Evolutionary conservation across 2,797 vertebrate species (phyloP).

Genomic region (Neomorphus geoffroyi): DNA sequence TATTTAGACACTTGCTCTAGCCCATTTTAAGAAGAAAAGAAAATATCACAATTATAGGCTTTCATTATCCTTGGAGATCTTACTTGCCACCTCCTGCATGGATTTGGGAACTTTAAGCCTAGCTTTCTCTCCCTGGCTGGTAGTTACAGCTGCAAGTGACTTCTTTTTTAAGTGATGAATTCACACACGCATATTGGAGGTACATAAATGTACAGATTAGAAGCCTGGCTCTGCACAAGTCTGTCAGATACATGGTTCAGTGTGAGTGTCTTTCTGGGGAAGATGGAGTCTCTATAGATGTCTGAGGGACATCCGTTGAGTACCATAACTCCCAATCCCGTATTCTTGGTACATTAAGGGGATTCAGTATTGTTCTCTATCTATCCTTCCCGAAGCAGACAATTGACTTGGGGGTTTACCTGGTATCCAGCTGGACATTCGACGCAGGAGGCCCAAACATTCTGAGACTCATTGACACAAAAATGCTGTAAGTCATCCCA

Average conservation of each 20-base stretch:
- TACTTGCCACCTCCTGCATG: background rate
- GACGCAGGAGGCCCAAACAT: background rate
- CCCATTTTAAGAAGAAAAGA: background rate
- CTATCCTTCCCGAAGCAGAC: background rate
- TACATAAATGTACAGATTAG: accelerated
- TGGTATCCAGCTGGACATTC: background rate
- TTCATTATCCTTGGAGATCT: background rate
- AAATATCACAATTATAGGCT: background rate
- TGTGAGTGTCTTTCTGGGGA: background rate
- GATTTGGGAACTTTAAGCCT: background rate
- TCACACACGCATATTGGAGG: accelerated
- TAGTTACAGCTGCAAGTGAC: accelerated
- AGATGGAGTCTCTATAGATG: background rate
- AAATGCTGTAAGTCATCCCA: background rate
- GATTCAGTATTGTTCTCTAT: background rate
- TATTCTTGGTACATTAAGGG: background rate
- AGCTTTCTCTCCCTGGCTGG: background rate
- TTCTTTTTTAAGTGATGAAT: background rate
- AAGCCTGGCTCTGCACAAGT: background rate
- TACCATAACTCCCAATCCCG: background rate
- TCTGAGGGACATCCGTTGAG: background rate
- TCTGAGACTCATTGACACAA: background rate
- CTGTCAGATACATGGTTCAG: background rate
- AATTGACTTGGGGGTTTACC: background rate
- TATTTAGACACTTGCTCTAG: background rate